Conservation (phyloP, 2,888 invertebrate species). For the Diadromus collaris region DNA sequence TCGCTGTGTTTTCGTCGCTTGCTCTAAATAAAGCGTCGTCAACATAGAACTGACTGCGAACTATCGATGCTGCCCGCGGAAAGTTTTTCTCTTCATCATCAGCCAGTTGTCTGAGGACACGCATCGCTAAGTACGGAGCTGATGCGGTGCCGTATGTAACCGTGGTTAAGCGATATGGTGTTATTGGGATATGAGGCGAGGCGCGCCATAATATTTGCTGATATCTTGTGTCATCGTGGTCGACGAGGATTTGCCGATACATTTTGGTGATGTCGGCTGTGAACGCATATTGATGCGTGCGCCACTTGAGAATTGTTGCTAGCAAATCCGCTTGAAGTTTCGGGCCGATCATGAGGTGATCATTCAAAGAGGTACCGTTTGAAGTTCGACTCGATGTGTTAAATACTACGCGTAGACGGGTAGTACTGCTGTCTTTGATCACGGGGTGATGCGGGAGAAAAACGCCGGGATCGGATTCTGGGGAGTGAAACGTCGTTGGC, state of each 20-base stretch:
- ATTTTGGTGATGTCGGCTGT: slow-evolving; percentile 46
- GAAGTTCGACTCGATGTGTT: slow-evolving; percentile 55
- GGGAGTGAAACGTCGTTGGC: slow-evolving; percentile 2
- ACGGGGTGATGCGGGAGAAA: slow-evolving; percentile 34
- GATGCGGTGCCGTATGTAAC: slow-evolving; percentile 65
- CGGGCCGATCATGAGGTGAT: slow-evolving; percentile 49
- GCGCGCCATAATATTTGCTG: slow-evolving; percentile 68
- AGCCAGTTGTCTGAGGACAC: slow-evolving; percentile 64
- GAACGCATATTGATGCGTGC: slow-evolving; percentile 19
- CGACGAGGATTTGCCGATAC: slow-evolving; percentile 41
- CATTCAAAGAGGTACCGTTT: slow-evolving; percentile 52
- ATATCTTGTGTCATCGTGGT: slow-evolving; percentile 51
- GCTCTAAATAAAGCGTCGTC: slow-evolving; percentile 42
- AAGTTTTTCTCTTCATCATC: slow-evolving; percentile 3
- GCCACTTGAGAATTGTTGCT: slow-evolving; percentile 33
- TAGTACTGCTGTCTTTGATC: slow-evolving; percentile 45
- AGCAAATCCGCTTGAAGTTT: slow-evolving; percentile 39
- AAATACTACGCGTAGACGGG: slow-evolving; percentile 54
- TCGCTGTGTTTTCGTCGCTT: background rate
- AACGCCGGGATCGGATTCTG: slow-evolving; percentile 1
- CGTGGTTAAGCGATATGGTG: slow-evolving; percentile 50
- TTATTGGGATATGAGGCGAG: slow-evolving; percentile 4
- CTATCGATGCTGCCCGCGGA: slow-evolving; percentile 53
- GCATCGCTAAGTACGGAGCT: slow-evolving; percentile 63
- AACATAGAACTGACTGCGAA: slow-evolving; percentile 65